Evolutionary conservation across 2,797 vertebrate genomes (phyloP).

Genomic region (Eulemur rubriventer): DNA sequence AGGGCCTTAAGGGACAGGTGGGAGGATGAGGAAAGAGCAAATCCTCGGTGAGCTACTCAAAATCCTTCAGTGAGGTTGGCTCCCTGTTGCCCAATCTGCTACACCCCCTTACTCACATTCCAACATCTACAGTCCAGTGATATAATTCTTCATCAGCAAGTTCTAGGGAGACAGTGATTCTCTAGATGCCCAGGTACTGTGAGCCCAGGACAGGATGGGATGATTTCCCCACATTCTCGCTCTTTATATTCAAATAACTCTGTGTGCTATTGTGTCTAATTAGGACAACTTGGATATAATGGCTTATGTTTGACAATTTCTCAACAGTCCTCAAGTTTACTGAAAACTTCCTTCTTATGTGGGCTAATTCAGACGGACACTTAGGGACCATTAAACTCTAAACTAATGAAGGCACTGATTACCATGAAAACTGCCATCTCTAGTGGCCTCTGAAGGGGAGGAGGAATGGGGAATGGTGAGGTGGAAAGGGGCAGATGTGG

Average conservation of each 20-base stretch:
- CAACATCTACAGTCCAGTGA: not conserved
- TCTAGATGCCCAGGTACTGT: not conserved
- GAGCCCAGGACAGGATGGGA: not conserved
- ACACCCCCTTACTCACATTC: not conserved
- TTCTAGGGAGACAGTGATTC: conserved; percentile 3
- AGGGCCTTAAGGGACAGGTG: not conserved
- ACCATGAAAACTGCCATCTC: conserved; percentile 36
- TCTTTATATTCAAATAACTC: conserved; percentile 14
- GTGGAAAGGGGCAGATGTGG: not conserved
- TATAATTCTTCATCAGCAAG: not conserved
- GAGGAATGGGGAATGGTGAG: not conserved
- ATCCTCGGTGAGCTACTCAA: not conserved
- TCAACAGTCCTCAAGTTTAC: not conserved
- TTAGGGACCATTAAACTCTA: not conserved
- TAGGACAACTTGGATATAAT: conserved; percentile 12
- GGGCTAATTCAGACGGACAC: not conserved
- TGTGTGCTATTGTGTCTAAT: not conserved
- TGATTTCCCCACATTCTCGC: not conserved
- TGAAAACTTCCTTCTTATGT: conserved; percentile 30
- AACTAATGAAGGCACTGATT: conserved; percentile 15
- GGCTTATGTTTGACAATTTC: conserved; percentile 26
- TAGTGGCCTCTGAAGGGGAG: not conserved
- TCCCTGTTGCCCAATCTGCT: conserved; percentile 27
- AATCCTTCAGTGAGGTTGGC: not conserved
- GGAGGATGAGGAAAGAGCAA: conserved; percentile 44